Evolutionary conservation across 2,888 invertebrate genomes (phyloP).

Genomic region (Conops quadrifasciatus): DNA sequence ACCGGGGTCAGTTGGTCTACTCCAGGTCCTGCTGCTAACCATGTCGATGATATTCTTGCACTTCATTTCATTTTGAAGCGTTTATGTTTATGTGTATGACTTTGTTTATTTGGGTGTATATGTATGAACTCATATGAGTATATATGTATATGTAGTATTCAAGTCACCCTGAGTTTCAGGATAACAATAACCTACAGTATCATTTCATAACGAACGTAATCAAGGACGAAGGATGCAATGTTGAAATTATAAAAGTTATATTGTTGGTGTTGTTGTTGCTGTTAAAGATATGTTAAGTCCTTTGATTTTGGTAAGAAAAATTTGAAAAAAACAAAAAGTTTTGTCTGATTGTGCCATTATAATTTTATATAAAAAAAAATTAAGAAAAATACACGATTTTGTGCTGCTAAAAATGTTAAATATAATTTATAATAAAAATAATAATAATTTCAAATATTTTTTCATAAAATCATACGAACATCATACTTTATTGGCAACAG

Average conservation of each 20-base stretch:
- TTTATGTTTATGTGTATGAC: background rate
- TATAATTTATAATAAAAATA: too few relatives aligned
- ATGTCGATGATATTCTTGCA: background rate
- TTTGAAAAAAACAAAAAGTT: too few relatives aligned
- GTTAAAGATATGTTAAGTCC: background rate
- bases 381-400: too few relatives aligned
- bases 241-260: background rate
- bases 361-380: too few relatives aligned
- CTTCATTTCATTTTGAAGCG: conserved; percentile 1
- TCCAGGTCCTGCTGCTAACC: background rate
- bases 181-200: background rate
- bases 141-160: background rate
- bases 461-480: too few relatives aligned
- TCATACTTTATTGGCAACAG: too few relatives aligned
- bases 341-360: background rate
- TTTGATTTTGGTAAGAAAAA: background rate
- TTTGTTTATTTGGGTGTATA: too few relatives aligned
- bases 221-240: background rate
- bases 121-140: background rate
- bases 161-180: background rate
- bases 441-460: too few relatives aligned
- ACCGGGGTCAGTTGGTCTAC: background rate
- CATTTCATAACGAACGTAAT: background rate
- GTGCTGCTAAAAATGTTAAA: too few relatives aligned
- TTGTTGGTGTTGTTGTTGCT: background rate